phyloP scores from a whole-genome alignment of 2,113 vertebrate species.

The Fulmarus glacialis region DNA sequence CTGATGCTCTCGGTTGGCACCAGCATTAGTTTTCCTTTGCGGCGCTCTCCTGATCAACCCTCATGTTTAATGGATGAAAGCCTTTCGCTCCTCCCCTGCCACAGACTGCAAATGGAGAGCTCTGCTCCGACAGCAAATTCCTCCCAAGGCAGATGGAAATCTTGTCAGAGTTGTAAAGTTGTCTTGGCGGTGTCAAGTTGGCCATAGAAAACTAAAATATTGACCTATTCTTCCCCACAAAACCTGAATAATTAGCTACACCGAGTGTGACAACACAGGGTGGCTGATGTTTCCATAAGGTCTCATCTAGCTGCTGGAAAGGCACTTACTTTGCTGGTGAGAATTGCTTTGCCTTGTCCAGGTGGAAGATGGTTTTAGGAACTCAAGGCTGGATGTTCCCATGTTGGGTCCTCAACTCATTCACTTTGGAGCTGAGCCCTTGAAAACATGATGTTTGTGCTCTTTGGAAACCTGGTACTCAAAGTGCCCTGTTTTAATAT shows the following conservation, averaged over 20 bases:
- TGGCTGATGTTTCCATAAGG: not conserved
- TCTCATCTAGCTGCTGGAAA: not conserved
- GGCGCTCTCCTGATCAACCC: accelerated
- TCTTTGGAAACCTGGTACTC: not conserved
- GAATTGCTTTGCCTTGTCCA: not conserved
- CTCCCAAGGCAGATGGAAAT: not conserved
- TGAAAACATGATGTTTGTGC: not conserved
- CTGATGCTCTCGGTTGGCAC: not conserved
- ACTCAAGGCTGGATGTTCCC: not conserved
- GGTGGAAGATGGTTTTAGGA: not conserved
- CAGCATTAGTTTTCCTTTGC: not conserved
- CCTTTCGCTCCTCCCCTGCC: not conserved
- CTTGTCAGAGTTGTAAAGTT: not conserved
- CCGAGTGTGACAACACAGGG: too few relatives aligned
- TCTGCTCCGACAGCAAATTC: not conserved
- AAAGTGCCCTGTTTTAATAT: not conserved
- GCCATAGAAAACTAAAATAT: not conserved
- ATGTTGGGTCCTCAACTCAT: not conserved
- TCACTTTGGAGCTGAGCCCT: not conserved
- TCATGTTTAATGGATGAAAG: not conserved
- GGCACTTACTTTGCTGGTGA: not conserved
- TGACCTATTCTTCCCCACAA: not conserved
- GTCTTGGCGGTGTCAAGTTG: not conserved
- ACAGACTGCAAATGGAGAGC: not conserved
- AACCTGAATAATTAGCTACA: not conserved